These are phyloP conservation scores for Marisa cornuarietis DNA, from an alignment of 1,140 invertebrate genomes.

Conservation along the genomic window DNA sequence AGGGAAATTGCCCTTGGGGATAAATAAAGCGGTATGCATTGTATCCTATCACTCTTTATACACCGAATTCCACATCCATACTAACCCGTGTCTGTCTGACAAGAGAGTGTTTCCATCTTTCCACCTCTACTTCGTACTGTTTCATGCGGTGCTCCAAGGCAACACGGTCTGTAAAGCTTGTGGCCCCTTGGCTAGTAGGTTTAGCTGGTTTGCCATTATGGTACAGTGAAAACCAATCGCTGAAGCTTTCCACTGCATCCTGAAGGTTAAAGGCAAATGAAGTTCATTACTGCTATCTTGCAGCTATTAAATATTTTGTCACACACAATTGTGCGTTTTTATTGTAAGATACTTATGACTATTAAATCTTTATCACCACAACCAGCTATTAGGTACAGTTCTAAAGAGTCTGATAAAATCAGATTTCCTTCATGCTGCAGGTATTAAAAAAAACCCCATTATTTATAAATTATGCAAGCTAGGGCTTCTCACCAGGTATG, in stretches of 20 bases:
- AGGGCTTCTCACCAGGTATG: slow-evolving; percentile 64
- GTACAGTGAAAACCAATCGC: slow-evolving; percentile 86
- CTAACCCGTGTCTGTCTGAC: slow-evolving; percentile 73
- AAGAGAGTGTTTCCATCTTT: slow-evolving; percentile 79
- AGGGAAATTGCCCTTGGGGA: no score
- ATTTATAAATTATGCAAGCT: no score
- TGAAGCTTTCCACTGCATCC: slow-evolving; percentile 86
- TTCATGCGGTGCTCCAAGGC: slow-evolving; percentile 84
- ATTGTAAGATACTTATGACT: no score
- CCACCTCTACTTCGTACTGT: slow-evolving; percentile 79
- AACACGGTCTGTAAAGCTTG: slow-evolving; percentile 87
- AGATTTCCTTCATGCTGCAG: no score
- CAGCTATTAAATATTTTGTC: no score
- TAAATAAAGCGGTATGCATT: no score
- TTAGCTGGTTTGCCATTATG: slow-evolving; percentile 80
- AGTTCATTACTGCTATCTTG: not conserved
- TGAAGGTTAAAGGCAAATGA: slow-evolving; percentile 35
- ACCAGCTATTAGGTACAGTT: no score
- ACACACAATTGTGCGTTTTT: no score
- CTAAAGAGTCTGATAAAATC: no score
- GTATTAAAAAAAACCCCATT: no score
- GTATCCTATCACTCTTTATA: not conserved
- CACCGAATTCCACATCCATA: not conserved
- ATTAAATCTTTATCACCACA: no score
- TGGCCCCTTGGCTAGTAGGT: slow-evolving; percentile 65